These are phyloP conservation scores for Myotis pilosus DNA, from an alignment of 2,797 vertebrate species.

Conservation along the genomic window DNA sequence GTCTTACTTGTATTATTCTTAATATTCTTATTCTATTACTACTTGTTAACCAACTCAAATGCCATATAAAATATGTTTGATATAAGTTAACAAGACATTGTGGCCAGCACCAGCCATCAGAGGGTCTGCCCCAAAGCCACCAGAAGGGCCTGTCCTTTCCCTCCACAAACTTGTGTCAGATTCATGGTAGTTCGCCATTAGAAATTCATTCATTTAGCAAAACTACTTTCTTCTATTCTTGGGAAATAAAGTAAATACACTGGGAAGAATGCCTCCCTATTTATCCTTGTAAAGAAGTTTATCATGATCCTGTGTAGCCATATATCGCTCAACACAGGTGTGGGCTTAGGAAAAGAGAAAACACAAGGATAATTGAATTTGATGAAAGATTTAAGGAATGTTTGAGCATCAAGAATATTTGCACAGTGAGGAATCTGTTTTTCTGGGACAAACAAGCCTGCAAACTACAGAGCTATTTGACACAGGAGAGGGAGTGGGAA, in stretches of 20 bases:
- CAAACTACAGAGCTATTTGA: neutral
- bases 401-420: neutral
- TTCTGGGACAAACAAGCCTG: neutral
- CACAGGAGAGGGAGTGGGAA: neutral
- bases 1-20: neutral
- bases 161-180: neutral
- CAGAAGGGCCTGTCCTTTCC: neutral
- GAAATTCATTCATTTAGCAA: constrained; percentile 31
- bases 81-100: neutral
- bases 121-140: neutral
- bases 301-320: neutral
- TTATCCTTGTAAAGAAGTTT: neutral
- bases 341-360: neutral
- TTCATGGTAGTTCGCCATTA: neutral
- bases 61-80: neutral
- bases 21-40: neutral
- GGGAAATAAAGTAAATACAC: neutral
- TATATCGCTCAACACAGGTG: neutral
- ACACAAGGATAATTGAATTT: neutral
- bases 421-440: neutral
- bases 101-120: neutral
- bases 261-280: neutral
- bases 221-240: constrained; percentile 15
- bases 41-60: neutral
- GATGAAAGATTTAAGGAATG: neutral